Base-by-base conservation (phyloP, 2,113 vertebrate species). In the Diglossa brunneiventris region DNA sequence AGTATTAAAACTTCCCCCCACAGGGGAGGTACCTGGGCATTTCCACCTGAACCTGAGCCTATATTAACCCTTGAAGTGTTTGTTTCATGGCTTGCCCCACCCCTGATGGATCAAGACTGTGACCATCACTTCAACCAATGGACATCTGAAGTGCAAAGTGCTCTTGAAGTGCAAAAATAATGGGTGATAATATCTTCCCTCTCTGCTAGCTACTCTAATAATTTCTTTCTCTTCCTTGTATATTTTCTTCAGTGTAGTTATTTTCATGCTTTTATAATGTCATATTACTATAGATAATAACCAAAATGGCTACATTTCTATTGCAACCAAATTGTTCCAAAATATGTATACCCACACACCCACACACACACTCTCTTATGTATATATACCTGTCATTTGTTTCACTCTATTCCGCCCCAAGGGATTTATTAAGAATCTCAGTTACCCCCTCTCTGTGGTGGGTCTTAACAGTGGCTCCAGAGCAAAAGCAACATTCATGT, bases 141-240 rank as follows among this genome's bases (percentile, higher is more conserved):
- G 44, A 50, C 31, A 76, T 16, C 20, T 30, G 24, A 58, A 42
- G 8, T 35, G 50, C 70, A 49, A 28, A 52, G 19, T 30, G 37
- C 31, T 44, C 24, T 15, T 5, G 0, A 79, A 79, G 39, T 24
- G 15, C 49, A 37, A 55, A 79, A 35, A 35, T 44, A 35, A 55
- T 11, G 13, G 26, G 44, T 37, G 9, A 11, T 42, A 8, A 15
- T 21, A 50, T 6, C 26, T 31, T 67, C 31, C 31, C 52, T 67
- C 44, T 59, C 72, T 0, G 0, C 10, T 50, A 56, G 7, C 12
- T 66, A 49, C 23, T 28, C n/a, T 64, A n/a, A 15, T 5, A 0
- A 39, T 56, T 66, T 47, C 26, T 50, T 58, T 42, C 13, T 37
- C 26, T 35, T 50, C 31, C 44, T 42, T 14, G 13, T 22, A 2